Evolutionary conservation across 2,113 vertebrate genomes (phyloP).

Genomic region (Aegithalos caudatus): DNA sequence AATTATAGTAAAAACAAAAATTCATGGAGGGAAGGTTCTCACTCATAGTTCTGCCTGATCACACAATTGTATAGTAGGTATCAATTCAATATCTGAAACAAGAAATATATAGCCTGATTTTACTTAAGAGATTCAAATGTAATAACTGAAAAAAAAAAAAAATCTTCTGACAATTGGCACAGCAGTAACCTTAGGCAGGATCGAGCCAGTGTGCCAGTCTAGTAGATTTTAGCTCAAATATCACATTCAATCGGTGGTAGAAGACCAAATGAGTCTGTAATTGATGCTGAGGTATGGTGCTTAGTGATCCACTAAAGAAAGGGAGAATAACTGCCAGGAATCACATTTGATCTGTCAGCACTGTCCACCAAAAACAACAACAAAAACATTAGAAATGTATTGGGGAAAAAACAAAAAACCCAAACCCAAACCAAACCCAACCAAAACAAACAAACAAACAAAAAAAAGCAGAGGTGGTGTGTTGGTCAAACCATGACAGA

Average conservation of each 20-base stretch:
- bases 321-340: background rate
- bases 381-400: background rate
- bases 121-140: background rate
- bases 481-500: background rate
- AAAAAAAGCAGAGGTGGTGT: background rate
- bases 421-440: no score
- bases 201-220: background rate
- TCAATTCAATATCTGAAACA: background rate
- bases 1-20: background rate
- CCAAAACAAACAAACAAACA: no score
- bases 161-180: background rate
- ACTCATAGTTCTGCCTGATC: background rate
- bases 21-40: background rate
- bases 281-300: background rate
- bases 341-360: background rate
- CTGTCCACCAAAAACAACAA: background rate
- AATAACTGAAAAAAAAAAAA: background rate
- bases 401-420: no score
- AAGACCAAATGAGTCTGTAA: background rate
- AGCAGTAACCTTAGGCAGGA: background rate
- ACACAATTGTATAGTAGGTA: background rate
- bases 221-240: background rate
- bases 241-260: background rate
- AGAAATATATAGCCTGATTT: background rate
- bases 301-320: background rate